These are phyloP conservation scores for Desoria tigrina DNA, from an alignment of 2,888 invertebrate species.

Conservation along the genomic window DNA sequence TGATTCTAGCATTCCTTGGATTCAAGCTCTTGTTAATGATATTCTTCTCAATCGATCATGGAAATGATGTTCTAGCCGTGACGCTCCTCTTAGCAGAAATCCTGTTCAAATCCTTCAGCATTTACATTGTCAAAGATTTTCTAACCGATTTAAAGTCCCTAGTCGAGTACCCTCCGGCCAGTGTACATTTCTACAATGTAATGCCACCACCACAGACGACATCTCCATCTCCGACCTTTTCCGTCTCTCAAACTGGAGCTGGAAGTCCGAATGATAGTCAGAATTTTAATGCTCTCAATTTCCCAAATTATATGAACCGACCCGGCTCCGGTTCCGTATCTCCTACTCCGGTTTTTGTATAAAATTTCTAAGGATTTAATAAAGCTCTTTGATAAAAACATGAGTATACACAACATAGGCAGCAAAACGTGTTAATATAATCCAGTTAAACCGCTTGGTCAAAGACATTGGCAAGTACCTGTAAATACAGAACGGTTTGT, in stretches of 20 bases:
- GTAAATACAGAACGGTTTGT: not conserved
- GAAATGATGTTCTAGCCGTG: conserved; percentile 18
- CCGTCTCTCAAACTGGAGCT: not conserved
- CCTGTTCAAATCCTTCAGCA: conserved; percentile 28
- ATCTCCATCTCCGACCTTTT: not conserved
- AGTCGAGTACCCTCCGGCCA: conserved; percentile 11
- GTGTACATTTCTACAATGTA: conserved; percentile 29
- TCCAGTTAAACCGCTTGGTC: not conserved
- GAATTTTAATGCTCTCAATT: not conserved
- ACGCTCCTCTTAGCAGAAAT: conserved; percentile 25
- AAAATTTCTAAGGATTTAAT: not conserved
- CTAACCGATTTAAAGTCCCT: conserved; percentile 25
- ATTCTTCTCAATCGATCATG: conserved; percentile 22
- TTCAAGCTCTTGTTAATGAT: conserved; percentile 30
- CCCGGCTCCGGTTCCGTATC: not conserved
- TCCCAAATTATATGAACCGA: not conserved
- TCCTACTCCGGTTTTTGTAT: not conserved
- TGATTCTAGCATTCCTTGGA: conserved; percentile 23
- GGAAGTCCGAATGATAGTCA: not conserved
- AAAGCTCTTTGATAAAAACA: too few relatives aligned
- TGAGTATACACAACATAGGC: not conserved
- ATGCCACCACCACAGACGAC: not conserved
- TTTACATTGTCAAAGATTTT: conserved; percentile 30
- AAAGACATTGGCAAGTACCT: not conserved
- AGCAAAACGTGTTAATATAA: not conserved